Evolutionary conservation across 2,797 vertebrate species (phyloP).

Genomic region (Toxotes lorentzi): DNA sequence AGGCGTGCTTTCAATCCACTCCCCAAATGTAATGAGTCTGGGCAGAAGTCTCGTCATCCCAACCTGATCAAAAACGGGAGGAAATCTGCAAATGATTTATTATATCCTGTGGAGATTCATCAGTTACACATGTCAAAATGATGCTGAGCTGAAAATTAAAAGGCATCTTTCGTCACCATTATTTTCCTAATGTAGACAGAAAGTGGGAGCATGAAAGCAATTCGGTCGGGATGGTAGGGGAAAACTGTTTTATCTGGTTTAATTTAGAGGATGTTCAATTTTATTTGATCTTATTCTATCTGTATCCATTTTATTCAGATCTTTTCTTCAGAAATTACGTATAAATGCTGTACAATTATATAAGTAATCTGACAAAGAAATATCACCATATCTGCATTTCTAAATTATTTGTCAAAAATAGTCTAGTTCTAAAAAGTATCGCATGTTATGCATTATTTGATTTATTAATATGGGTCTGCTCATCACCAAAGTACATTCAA

Average conservation of each 20-base stretch:
- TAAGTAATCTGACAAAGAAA: neutral
- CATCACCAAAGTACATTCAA: neutral
- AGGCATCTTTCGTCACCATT: conserved; percentile 70
- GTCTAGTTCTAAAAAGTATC: neutral
- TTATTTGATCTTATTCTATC: conserved; percentile 40
- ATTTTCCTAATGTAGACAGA: conserved; percentile 68
- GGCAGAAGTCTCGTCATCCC: conserved; percentile 69
- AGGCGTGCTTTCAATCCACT: conserved; percentile 82
- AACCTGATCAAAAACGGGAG: conserved; percentile 75
- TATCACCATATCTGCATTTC: neutral
- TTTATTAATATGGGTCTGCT: neutral
- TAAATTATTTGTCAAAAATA: neutral
- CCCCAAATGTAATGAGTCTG: conserved; percentile 72
- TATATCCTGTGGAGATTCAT: conserved; percentile 81
- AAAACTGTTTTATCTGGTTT: conserved; percentile 32
- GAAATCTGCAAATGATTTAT: conserved; percentile 83
- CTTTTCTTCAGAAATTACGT: neutral
- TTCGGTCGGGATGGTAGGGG: conserved; percentile 32
- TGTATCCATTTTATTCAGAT: conserved; percentile 18
- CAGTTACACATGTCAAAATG: conserved; percentile 81
- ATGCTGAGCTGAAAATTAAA: conserved; percentile 84
- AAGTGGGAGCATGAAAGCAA: conserved; percentile 53
- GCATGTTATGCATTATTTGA: neutral
- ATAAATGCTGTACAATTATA: neutral
- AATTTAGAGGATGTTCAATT: conserved; percentile 19